Evolutionary conservation across 2,888 invertebrate species (phyloP).

Genomic region (Drosophila parthenogenetica): DNA sequence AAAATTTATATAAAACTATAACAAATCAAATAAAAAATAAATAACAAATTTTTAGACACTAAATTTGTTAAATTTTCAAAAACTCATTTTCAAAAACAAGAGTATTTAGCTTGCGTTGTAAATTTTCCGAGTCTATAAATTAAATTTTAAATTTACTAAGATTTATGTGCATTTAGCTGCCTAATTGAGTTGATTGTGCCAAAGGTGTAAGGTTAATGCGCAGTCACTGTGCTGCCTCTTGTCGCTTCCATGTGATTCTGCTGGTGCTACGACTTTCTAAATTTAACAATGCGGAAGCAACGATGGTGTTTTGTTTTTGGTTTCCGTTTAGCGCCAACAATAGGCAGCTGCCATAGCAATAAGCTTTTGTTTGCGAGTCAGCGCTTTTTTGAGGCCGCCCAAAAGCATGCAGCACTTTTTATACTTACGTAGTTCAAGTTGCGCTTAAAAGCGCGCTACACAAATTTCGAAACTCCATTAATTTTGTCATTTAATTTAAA

Average conservation of each 20-base stretch:
- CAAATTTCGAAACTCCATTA: background rate
- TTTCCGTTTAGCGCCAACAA: slow-evolving; percentile 18
- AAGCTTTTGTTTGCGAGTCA: slow-evolving; percentile 4
- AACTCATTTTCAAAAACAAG: too few species aligned
- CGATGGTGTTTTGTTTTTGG: slow-evolving; percentile 25
- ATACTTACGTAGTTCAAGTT: background rate
- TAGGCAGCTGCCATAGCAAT: slow-evolving; percentile 12
- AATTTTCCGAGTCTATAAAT: too few species aligned
- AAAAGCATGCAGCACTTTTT: slow-evolving; percentile 26
- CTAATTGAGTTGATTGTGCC: slow-evolving; percentile 45
- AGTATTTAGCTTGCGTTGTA: too few species aligned
- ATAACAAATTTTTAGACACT: too few species aligned
- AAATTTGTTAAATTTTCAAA: too few species aligned
- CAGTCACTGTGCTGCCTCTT: background rate
- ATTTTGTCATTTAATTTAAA: slow-evolving; percentile 16
- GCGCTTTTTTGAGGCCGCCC: slow-evolving; percentile 2
- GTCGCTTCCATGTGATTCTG: background rate
- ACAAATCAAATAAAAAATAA: too few species aligned
- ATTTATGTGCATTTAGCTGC: slow-evolving; percentile 37
- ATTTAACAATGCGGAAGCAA: slow-evolving; percentile 50
- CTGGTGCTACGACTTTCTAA: background rate
- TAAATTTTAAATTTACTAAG: background rate
- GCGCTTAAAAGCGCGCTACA: slow-evolving; percentile 25
- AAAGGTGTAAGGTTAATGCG: slow-evolving; percentile 57
- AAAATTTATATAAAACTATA: too few species aligned